Evolutionary conservation across 2,113 vertebrate genomes (phyloP).

Genomic region (Dasypus novemcinctus): DNA sequence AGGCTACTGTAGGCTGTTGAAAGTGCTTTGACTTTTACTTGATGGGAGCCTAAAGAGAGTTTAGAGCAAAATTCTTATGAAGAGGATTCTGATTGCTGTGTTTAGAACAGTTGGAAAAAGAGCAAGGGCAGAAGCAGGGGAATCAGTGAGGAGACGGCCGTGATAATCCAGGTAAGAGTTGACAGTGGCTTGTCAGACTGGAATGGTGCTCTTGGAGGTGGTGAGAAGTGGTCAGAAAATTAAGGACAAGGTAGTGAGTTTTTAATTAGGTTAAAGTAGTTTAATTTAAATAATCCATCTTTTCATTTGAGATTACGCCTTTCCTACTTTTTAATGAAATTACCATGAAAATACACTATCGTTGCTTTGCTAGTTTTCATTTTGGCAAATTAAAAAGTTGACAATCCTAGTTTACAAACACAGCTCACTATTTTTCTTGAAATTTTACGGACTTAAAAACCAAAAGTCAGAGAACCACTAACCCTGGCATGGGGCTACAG

Average conservation of each 20-base stretch:
- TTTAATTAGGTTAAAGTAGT: not conserved
- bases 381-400: not conserved
- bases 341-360: not conserved
- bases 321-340: not conserved
- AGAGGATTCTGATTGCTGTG: not conserved
- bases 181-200: not conserved
- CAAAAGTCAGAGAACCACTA: not conserved
- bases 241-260: not conserved
- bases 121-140: not conserved
- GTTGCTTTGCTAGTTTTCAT: not conserved
- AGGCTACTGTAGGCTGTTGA: not conserved
- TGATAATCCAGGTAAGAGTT: not conserved
- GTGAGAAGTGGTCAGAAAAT: not conserved
- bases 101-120: not conserved
- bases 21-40: not conserved
- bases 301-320: not conserved
- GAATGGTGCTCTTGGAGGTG: not conserved
- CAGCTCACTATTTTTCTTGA: not conserved
- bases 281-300: not conserved
- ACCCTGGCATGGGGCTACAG: not conserved
- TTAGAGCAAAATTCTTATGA: not conserved
- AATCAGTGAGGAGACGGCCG: not conserved
- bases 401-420: not conserved
- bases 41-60: not conserved
- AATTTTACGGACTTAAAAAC: not conserved